Base-by-base conservation (phyloP, 2,797 vertebrate genomes). In the Alosa sapidissima region DNA sequence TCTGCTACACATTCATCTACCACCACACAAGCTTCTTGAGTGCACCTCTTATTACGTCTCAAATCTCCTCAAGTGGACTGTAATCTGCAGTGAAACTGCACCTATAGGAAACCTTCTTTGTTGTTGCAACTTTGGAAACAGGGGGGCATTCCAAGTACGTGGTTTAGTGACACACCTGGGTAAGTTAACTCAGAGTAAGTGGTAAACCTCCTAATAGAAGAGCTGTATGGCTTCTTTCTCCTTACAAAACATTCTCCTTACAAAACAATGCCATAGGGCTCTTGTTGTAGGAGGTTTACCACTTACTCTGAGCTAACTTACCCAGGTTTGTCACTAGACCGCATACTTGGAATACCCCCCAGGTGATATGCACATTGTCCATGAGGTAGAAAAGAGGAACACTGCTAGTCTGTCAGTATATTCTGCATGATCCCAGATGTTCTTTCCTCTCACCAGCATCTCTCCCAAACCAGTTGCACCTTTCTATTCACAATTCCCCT, bases 351-450 rank as follows among this genome's bases (percentile, higher is more conserved):
- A 41, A 41, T 41, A 41, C 41, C 41, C 41, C 41, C 41, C 41
- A 41, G 75, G 75, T 82, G 1, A 82, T 81, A 85, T 82, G 81
- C 78, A 88, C 83, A 84, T 78, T 33, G 1, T 75, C 86, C 24
- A 41, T 82, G 86, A 89, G 87, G 88, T 88, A 86, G 87, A 83
- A 83, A 84, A 68, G 65, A 85, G 87, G 88, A 83, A 62, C 58
- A 78, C 19, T 78, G 72, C 72, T 47, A 78, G 72, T 14, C 41
- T 45, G 72, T 16, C 41, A 21, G 6, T 78, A 16, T 47, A 16
- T 47, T 78, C 36, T 78, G 36, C 19, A 13, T 78, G 72, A 78
- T 19, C 72, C 41, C 41, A 19, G 36, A 47, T 45, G 6, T 45
- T 10, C 7, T 19, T 78, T 47, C 19, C 41, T 78, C 72, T 36